Evolutionary conservation across 2,888 invertebrate species (phyloP).

Genomic region (Anaspis maculata): DNA sequence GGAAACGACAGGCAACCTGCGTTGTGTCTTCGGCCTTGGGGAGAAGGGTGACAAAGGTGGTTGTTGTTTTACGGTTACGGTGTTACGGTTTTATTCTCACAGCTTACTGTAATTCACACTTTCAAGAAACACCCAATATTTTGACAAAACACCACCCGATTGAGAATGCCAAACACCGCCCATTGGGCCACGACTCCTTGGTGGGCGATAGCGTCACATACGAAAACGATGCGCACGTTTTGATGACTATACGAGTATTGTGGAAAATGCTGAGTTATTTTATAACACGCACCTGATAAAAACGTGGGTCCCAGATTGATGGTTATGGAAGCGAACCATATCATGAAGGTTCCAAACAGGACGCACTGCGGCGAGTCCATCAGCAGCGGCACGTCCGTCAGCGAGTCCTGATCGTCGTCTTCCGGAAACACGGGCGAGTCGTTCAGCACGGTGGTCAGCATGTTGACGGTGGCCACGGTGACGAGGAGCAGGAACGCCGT

Average conservation of each 20-base stretch:
- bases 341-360: constrained; percentile 84
- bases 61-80: no score
- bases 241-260: no score
- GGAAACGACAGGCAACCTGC: no score
- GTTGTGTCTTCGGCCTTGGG: no score
- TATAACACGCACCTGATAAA: constrained; percentile 52
- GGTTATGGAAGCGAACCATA: constrained; percentile 87
- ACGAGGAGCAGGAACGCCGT: constrained; percentile 81
- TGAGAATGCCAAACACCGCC: no score
- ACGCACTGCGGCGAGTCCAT: constrained; percentile 87
- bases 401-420: constrained; percentile 60
- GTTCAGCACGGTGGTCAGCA: constrained; percentile 78
- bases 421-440: constrained; percentile 82
- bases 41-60: no score
- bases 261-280: neutral
- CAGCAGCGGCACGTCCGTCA: constrained; percentile 48
- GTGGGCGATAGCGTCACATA: no score
- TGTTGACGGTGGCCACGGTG: constrained; percentile 84
- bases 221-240: no score
- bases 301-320: constrained; percentile 86
- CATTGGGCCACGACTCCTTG: no score
- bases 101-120: no score
- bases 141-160: neutral
- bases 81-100: no score
- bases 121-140: no score